phyloP scores from a whole-genome alignment of 2,797 vertebrate species.

The Eulemur mongoz region DNA sequence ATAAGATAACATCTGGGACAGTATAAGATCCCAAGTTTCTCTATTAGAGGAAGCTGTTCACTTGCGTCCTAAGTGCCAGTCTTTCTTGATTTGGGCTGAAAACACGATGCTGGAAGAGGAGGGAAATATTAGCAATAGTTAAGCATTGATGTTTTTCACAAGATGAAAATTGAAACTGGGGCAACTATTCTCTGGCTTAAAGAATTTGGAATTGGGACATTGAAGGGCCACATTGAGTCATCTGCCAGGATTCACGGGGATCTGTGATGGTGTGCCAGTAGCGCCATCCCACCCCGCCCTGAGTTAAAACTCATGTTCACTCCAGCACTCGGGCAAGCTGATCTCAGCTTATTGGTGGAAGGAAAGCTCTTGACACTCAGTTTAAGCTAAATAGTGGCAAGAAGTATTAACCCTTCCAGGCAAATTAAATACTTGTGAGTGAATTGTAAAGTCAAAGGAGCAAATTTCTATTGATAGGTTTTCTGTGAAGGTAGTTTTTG shows the following conservation, averaged over 20 bases:
- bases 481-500: neutral
- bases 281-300: neutral
- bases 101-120: neutral
- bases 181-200: neutral
- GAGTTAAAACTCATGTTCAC: neutral
- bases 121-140: neutral
- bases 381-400: neutral
- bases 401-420: neutral
- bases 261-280: rapidly evolving
- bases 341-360: neutral
- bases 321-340: neutral
- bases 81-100: neutral
- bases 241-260: neutral
- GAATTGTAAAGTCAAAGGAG: neutral
- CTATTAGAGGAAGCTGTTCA: neutral
- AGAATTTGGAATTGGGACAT: neutral
- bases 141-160: neutral
- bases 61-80: neutral
- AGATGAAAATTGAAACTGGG: neutral
- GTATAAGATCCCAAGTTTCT: neutral
- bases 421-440: neutral
- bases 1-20: slow-evolving; percentile 23
- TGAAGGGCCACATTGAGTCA: neutral
- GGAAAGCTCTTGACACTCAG: neutral
- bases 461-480: neutral